phyloP scores from a whole-genome alignment of 2,113 vertebrate species.

The Cercopithecus mona region DNA sequence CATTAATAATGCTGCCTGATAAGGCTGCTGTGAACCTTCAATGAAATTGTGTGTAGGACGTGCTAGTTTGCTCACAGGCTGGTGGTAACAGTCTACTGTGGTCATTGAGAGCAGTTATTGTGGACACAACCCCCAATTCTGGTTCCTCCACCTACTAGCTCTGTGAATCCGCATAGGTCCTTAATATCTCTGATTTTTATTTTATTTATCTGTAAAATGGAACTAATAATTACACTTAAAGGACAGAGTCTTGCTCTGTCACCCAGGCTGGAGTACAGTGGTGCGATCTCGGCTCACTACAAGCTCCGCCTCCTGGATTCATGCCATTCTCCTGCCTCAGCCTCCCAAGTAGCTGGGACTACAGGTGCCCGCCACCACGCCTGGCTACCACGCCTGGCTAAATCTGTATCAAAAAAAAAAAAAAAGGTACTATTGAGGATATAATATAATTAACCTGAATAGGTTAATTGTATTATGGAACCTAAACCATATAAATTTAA shows the following conservation, averaged over 20 bases:
- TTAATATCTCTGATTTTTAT: not conserved
- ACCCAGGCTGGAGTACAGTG: too few relatives aligned
- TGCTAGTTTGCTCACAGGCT: not conserved
- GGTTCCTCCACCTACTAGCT: not conserved
- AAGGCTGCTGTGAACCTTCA: not conserved
- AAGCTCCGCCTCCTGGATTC: too few relatives aligned
- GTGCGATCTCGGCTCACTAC: too few relatives aligned
- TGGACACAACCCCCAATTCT: not conserved
- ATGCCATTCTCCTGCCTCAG: too few relatives aligned
- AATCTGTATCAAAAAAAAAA: too few relatives aligned
- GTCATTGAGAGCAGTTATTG: not conserved
- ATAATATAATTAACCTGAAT: not conserved
- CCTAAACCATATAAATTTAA: not conserved
- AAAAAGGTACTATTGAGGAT: not conserved
- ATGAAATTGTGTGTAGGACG: not conserved
- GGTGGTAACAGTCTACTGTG: not conserved
- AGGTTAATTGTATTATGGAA: slow-evolving; percentile 4
- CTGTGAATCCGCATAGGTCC: not conserved
- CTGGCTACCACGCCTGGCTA: too few relatives aligned
- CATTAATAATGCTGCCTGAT: not conserved
- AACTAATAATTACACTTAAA: not conserved
- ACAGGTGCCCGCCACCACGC: too few relatives aligned
- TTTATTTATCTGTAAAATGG: slow-evolving; percentile 45
- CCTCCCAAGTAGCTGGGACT: too few relatives aligned
- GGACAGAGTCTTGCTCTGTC: too few relatives aligned